Conservation (phyloP, 2,113 vertebrate genomes). For the Cranoglanis bouderius region DNA sequence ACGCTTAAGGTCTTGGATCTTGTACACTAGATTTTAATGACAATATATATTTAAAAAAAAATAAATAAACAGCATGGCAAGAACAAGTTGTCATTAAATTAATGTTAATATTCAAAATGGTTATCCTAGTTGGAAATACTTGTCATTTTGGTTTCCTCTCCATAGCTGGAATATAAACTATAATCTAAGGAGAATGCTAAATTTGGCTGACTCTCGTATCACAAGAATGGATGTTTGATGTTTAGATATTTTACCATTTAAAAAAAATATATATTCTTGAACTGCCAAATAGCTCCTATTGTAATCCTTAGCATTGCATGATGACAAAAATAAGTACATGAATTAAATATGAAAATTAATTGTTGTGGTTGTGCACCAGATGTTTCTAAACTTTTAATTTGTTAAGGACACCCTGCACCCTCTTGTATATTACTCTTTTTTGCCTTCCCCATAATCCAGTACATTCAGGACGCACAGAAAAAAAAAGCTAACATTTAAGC, state of each 20-base stretch:
- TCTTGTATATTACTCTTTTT: constrained; percentile 82
- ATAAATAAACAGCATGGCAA: constrained; percentile 82
- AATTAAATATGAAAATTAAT: constrained; percentile 98
- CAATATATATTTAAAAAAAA: constrained; percentile 61
- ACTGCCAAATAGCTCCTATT: constrained; percentile 85
- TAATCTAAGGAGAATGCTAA: constrained; percentile 87
- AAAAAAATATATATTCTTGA: constrained; percentile 78
- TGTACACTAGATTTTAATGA: constrained; percentile 84
- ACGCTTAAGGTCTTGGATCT: constrained; percentile 87
- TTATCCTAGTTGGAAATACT: constrained; percentile 72
- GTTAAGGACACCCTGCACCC: constrained; percentile 80
- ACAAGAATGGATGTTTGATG: constrained; percentile 98
- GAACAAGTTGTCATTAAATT: constrained; percentile 66
- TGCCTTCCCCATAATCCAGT: constrained; percentile 94
- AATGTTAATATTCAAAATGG: constrained; percentile 73
- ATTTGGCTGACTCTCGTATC: constrained; percentile 97
- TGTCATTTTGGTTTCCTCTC: constrained; percentile 74
- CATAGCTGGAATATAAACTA: constrained; percentile 82
- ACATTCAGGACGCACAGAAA: constrained; percentile 92
- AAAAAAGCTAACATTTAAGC: constrained; percentile 52
- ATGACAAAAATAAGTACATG: constrained; percentile 81
- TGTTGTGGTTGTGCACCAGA: constrained; percentile 99
- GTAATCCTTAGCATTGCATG: constrained; percentile 99
- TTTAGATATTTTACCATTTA: constrained; percentile 89
- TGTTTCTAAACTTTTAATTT: constrained; percentile 98